A percentile compares a stretch with the other conserved stretches of the same genome.
Evolutionary conservation across 2,888 invertebrate genomes (phyloP).

Genomic region (Rugalucina vietnamica): DNA sequence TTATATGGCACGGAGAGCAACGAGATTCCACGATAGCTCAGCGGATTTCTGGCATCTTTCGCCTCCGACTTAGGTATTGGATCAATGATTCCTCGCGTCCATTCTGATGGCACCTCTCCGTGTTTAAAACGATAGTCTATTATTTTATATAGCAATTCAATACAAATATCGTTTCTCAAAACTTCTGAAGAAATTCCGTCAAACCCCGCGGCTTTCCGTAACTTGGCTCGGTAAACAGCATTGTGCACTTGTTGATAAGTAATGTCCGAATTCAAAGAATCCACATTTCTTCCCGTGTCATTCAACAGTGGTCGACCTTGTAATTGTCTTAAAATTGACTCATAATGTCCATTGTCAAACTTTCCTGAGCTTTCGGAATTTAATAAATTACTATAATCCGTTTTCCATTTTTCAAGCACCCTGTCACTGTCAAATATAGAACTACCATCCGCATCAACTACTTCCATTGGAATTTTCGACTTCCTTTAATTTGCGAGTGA

Average conservation of each 20-base stretch:
- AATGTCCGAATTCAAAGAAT: not conserved
- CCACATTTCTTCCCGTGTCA: not conserved
- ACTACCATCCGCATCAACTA: not conserved
- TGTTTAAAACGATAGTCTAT: no score
- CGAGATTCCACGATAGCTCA: no score
- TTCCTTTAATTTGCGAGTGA: not conserved
- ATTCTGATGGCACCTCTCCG: no score
- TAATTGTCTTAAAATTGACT: not conserved
- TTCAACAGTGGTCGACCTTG: not conserved
- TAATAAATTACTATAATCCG: not conserved
- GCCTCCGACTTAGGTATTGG: no score
- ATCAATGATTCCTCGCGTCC: no score
- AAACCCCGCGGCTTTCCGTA: no score
- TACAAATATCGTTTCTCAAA: no score
- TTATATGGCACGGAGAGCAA: no score
- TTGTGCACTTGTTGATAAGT: not conserved
- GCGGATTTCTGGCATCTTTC: no score
- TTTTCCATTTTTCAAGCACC: not conserved
- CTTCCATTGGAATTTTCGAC: conserved; percentile 3
- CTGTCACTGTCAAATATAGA: not conserved
- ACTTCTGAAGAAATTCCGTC: no score
- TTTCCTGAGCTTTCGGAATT: not conserved
- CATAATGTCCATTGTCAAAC: not conserved
- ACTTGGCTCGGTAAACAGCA: not conserved
- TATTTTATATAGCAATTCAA: no score